Evolutionary conservation across 1,140 invertebrate genomes (phyloP), one percentile per base, ranked within the genome.

Genomic region (Formica exsecta): DNA sequence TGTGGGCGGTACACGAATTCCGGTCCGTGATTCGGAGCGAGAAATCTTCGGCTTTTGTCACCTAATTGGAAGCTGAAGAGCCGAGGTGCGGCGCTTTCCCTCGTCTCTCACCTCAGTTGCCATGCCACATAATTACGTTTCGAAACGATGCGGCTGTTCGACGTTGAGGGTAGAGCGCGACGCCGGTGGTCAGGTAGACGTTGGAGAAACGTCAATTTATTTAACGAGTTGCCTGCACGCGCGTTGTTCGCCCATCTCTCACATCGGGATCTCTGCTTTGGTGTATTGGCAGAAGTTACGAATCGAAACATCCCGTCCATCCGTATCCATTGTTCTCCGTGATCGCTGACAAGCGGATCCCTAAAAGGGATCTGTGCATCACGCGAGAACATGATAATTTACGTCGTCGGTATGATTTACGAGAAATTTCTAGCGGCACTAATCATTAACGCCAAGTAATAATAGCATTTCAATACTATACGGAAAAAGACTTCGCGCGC

Each of bases 181-280:
- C 76, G 65, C 65, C 71, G 87, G 88, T 89, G 87, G 87, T 29
- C 88, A 86, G 76, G 64, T 83, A 81, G 76, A 75, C 59, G 87
- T 59, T 62, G 44, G 25, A 54, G 68, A 73, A 61, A 87, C 86
- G 89, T 90, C 89, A 80, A 87, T 90, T 90, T 87, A 65, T 57
- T 85, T 85, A 87, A 90, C 61, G 86, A 90, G 75, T 66, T 79
- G 48, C 70, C 73, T 83, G 77, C 77, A 54, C 76, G 59, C 66
- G 77, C 85, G 54, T 86, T 83, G 76, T 86, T 83, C 85, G 65
- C 25, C 57, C 85, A 51, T 71, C 48, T 51, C 48, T 51, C 48
- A 19, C 77, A 83, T n/a, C 29, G 87, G 71, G 48, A 51, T 51
- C 48, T 73, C 65, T 70, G 41, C 32, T 76, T 57, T 64, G 65